phyloP scores from a whole-genome alignment of 2,113 vertebrate species.

The Cyanoderma ruficeps region DNA sequence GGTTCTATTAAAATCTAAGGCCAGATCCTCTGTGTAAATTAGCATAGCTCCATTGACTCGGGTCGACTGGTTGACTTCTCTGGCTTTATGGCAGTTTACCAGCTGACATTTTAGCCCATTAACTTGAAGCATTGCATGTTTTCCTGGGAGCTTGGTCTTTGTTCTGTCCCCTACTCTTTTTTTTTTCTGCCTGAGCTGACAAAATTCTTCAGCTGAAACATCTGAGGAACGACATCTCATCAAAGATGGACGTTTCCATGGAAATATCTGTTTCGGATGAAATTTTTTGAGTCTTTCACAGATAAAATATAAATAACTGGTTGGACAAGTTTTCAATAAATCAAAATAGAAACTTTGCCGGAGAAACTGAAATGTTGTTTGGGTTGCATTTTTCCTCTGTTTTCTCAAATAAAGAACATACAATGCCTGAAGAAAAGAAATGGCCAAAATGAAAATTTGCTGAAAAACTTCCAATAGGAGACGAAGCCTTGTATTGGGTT shows the following conservation, averaged over 20 bases:
- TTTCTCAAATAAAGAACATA: neutral
- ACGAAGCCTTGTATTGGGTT: neutral
- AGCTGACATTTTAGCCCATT: constrained; percentile 58
- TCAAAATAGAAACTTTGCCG: constrained; percentile 58
- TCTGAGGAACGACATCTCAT: constrained; percentile 46
- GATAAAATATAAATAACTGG: constrained; percentile 67
- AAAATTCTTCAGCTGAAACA: constrained; percentile 65
- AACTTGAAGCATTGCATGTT: constrained; percentile 43
- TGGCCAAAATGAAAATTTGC: neutral
- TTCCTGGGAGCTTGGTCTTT: constrained; percentile 32
- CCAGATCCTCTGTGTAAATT: constrained; percentile 57
- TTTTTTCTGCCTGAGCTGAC: constrained; percentile 51
- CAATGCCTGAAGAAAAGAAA: neutral
- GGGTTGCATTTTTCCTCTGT: constrained; percentile 31
- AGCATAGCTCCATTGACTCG: constrained; percentile 47
- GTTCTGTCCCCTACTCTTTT: neutral
- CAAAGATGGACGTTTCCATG: constrained; percentile 65
- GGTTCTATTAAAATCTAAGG: constrained; percentile 63
- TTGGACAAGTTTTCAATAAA: constrained; percentile 61
- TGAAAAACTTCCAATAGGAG: neutral
- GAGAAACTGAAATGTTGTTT: constrained; percentile 40
- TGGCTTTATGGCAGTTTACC: constrained; percentile 44
- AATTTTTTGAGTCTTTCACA: constrained; percentile 38
- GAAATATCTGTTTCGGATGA: constrained; percentile 58
- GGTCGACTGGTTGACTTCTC: constrained; percentile 43